Evolutionary conservation across 30 jellyfish, hydroid and myxozoan genomes (phyloP), one percentile per base, ranked within the genome.

Genomic region (Hydractinia echinata): DNA sequence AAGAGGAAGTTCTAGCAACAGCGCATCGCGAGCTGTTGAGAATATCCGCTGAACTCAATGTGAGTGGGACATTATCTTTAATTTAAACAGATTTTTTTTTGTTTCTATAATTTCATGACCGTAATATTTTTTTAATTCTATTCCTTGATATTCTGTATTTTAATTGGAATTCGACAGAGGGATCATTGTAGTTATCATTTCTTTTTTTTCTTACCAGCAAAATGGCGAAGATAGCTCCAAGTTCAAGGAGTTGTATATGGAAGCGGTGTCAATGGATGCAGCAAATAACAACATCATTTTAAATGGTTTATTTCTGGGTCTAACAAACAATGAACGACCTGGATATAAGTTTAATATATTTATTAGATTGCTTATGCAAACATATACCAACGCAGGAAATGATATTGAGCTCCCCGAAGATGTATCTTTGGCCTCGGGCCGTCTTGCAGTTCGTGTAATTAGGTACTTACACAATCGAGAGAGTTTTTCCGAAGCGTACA

Each of bases 401-500:
- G 74, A 64, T 64, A 51, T 6, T 30, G 61, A 71, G 67, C n/a
- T 71, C 3, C 81, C 81, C 15, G 55, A 20, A 20, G 81, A 71
- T 50, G 67, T 71, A n/a, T 8, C 39, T 7, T 50, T 71, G 51
- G 81, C 81, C 2, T 20, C 51, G 0, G 81, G 60, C n/a, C 81
- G 81, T 7, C 13, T 71, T 48, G 81, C 60, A 71, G 39, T 71
- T 30, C 81, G 81, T 6, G 61, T 71, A 7, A 50, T 71, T 52
- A 30, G 53, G 11, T 71, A n/a, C 51, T 20, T 20, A 7, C 30
- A 52, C 51, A 15, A 71, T 15, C 55, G 51, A 8, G 81, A 52
- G 67, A 71, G n/a, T 55, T 71, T 15, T 9, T 11, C 60, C 30
- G 81, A 71, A 30, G 81, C 81, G 4, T 30, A 50, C 67, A 60